Evolutionary conservation across 2,797 vertebrate species (phyloP).

Genomic region (Pangasius sanitwongsei): DNA sequence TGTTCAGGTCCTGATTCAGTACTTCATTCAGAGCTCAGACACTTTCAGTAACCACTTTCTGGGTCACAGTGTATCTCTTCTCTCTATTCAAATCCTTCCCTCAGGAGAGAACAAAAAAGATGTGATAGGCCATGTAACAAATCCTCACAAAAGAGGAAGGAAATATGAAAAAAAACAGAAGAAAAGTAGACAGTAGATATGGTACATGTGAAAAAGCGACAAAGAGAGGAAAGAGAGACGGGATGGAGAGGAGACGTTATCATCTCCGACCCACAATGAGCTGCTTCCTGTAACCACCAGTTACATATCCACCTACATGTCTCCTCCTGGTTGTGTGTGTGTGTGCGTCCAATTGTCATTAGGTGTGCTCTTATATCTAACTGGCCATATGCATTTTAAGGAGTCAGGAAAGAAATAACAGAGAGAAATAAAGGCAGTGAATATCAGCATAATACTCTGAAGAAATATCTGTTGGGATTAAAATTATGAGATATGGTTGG

Average conservation of each 20-base stretch:
- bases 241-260: conserved; percentile 68
- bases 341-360: conserved; percentile 69
- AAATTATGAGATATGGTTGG: background rate
- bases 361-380: conserved; percentile 66
- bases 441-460: conserved; percentile 67
- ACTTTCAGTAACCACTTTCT: no score
- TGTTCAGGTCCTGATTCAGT: no score
- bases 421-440: conserved; percentile 34
- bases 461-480: conserved; percentile 59
- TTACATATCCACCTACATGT: conserved; percentile 69
- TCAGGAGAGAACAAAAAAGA: conserved; percentile 42
- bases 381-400: conserved; percentile 49
- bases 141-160: conserved; percentile 48
- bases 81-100: conserved; percentile 46
- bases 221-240: conserved; percentile 38
- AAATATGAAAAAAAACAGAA: conserved; percentile 41
- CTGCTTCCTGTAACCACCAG: conserved; percentile 65
- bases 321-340: conserved; percentile 69
- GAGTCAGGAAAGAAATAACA: conserved; percentile 54
- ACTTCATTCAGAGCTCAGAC: no score
- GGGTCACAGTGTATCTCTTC: background rate
- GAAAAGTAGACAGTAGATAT: conserved; percentile 29
- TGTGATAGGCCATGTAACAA: conserved; percentile 57
- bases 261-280: conserved; percentile 73
- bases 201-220: conserved; percentile 37